These are phyloP conservation scores for Prunella strophiata DNA, from an alignment of 2,797 vertebrate genomes.

Conservation along the genomic window DNA sequence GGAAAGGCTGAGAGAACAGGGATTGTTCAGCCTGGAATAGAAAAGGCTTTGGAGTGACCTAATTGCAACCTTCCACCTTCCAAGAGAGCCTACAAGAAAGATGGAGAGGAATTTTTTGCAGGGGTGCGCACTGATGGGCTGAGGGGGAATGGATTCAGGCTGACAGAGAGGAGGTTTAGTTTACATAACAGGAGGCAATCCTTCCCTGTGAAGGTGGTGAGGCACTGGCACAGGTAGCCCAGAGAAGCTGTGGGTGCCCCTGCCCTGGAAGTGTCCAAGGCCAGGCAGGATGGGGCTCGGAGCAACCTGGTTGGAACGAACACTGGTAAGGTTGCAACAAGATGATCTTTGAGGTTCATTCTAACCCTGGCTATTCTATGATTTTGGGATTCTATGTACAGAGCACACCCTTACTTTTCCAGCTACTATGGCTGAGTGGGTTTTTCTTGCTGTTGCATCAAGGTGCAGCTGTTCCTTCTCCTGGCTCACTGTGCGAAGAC, in stretches of 20 bases:
- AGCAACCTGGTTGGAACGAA: not conserved
- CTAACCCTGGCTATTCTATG: not conserved
- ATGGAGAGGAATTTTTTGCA: not conserved
- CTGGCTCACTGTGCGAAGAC: not conserved
- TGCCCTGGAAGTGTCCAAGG: not conserved
- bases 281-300: no score
- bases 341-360: not conserved
- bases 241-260: not conserved
- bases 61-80: not conserved
- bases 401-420: not conserved
- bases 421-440: not conserved
- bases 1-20: not conserved
- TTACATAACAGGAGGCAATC: not conserved
- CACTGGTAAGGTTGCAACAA: fast-evolving
- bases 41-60: not conserved
- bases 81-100: not conserved
- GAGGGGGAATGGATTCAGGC: not conserved
- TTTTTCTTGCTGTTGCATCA: not conserved
- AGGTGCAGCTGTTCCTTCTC: not conserved
- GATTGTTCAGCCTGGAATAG: not conserved
- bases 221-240: no score
- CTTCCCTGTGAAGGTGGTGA: not conserved
- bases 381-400: not conserved
- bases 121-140: not conserved
- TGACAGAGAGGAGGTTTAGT: not conserved